A percentile compares a stretch with the other conserved stretches of the same genome.
phyloP scores from a whole-genome alignment of 1,140 invertebrate species.

The Drusus annulatus region DNA sequence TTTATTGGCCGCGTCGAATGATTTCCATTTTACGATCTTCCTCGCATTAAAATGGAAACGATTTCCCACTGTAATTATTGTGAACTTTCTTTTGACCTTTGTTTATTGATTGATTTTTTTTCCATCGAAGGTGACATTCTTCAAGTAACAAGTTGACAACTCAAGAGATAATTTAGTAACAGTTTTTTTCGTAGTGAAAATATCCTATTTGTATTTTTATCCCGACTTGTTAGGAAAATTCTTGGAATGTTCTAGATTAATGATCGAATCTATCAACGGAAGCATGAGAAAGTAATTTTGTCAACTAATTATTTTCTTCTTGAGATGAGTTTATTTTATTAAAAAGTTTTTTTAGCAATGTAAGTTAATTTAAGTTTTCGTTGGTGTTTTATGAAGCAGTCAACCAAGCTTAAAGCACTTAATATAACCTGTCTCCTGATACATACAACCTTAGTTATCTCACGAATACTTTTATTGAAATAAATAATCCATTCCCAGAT shows the following conservation, averaged over 20 bases:
- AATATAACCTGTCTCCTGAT: too few relatives aligned
- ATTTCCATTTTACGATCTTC: not conserved
- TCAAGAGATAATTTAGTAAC: not conserved
- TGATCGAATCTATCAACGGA: not conserved
- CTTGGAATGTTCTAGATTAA: not conserved
- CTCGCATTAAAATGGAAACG: not conserved
- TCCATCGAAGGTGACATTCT: not conserved
- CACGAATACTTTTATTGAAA: too few relatives aligned
- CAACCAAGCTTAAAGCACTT: too few relatives aligned
- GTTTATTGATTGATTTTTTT: not conserved
- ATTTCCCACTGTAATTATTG: not conserved
- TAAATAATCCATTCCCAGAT: too few relatives aligned
- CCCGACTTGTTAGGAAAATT: not conserved
- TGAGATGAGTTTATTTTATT: not conserved
- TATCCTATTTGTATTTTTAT: conserved; percentile 10
- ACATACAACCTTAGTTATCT: too few relatives aligned
- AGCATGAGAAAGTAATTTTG: not conserved
- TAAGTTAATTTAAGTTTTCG: too few relatives aligned
- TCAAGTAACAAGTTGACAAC: not conserved
- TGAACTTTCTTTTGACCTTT: not conserved
- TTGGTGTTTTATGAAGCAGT: too few relatives aligned
- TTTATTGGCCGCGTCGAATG: not conserved
- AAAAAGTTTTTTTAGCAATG: too few relatives aligned
- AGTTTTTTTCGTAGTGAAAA: not conserved
- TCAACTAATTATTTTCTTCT: not conserved